Evolutionary conservation across 2,797 vertebrate species (phyloP).

Genomic region (Apogon hyalosoma): DNA sequence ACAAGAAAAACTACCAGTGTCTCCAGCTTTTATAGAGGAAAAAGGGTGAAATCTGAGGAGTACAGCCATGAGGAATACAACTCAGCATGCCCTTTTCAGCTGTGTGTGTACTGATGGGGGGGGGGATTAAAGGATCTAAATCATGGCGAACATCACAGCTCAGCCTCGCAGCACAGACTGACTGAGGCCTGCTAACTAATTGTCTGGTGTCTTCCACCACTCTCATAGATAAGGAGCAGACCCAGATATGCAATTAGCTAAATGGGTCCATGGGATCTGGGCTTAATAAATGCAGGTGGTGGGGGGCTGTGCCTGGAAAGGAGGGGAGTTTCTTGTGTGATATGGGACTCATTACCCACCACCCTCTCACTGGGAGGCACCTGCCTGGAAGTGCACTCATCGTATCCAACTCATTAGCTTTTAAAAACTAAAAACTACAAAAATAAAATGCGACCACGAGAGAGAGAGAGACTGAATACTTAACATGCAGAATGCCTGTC

Average conservation of each 20-base stretch:
- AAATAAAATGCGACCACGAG: constrained; percentile 3
- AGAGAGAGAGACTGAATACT: background rate
- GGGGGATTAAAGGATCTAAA: constrained; percentile 21
- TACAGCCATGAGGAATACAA: constrained; percentile 3
- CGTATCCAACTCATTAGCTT: constrained; percentile 13
- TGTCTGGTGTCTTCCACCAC: constrained; percentile 42
- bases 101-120: background rate
- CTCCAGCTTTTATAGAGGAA: background rate
- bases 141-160: constrained; percentile 44
- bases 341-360: constrained; percentile 26
- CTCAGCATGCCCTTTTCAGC: constrained; percentile 1
- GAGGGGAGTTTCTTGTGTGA: background rate
- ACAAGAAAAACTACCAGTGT: background rate
- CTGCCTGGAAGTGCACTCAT: constrained; percentile 37
- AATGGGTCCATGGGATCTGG: constrained; percentile 64
- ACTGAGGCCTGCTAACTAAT: constrained; percentile 47
- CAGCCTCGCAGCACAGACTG: constrained; percentile 20
- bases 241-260: constrained; percentile 69
- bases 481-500: background rate
- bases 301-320: background rate
- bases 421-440: background rate
- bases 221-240: constrained; percentile 50
- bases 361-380: constrained; percentile 34
- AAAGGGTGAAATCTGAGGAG: constrained; percentile 5
- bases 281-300: constrained; percentile 53